Evolutionary conservation across 2,888 invertebrate genomes (phyloP).

Genomic region (Epicampocera succincta): DNA sequence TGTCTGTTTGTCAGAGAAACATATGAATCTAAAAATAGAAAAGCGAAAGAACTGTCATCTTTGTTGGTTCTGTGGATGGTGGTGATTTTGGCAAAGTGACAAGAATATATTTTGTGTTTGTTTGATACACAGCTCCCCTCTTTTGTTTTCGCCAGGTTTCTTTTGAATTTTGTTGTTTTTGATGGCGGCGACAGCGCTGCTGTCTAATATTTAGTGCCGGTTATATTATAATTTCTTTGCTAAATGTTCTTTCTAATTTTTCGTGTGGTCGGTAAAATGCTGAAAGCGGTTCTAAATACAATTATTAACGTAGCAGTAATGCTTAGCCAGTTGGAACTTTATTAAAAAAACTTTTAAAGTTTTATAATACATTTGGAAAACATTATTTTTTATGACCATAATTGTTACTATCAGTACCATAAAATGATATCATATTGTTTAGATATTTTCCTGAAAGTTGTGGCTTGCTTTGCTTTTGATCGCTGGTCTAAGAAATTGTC

Average conservation of each 20-base stretch:
- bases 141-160: constrained; percentile 17
- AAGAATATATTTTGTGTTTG: constrained; percentile 37
- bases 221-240: constrained; percentile 2
- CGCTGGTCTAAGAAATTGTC: too few species aligned
- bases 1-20: neutral
- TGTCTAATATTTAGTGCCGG: neutral
- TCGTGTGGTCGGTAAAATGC: constrained; percentile 27
- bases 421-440: too few species aligned
- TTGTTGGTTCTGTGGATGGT: constrained; percentile 1
- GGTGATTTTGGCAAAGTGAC: constrained; percentile 51
- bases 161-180: constrained; percentile 10
- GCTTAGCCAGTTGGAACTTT: too few species aligned
- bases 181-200: neutral
- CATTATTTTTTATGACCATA: too few species aligned
- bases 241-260: constrained; percentile 44
- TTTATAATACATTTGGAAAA: too few species aligned
- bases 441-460: too few species aligned
- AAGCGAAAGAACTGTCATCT: constrained; percentile 26
- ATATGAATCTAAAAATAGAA: constrained; percentile 10
- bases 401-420: too few species aligned
- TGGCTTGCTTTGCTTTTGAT: too few species aligned
- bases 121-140: neutral
- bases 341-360: too few species aligned
- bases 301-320: neutral
- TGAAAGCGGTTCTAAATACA: constrained; percentile 10